These are phyloP conservation scores for Ovibos moschatus DNA, from an alignment of 2,113 vertebrate species.

Conservation along the genomic window DNA sequence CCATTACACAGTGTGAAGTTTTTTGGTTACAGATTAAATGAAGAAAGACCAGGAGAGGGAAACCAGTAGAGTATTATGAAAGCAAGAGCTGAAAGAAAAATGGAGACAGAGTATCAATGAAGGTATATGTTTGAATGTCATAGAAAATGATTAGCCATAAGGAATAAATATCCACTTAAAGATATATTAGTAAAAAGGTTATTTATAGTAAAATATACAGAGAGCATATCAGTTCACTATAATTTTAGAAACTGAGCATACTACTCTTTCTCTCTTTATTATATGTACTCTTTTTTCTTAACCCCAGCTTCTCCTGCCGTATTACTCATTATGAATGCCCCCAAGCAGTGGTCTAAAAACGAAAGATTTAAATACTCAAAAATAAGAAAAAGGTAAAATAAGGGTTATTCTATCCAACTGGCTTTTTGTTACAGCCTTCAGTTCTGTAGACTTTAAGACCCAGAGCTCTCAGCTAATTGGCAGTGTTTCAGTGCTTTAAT, in stretches of 20 bases:
- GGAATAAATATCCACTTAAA: conserved; percentile 5
- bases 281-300: background rate
- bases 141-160: conserved; percentile 5
- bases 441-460: background rate
- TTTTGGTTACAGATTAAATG: conserved; percentile 20
- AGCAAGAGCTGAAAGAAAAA: background rate
- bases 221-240: background rate
- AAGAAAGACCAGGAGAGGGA: background rate
- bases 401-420: background rate
- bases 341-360: background rate
- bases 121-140: background rate
- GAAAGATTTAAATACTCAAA: background rate
- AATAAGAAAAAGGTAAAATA: background rate
- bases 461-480: background rate
- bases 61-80: background rate
- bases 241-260: background rate
- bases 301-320: background rate
- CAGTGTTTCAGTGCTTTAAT: background rate
- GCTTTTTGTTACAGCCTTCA: background rate
- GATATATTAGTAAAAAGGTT: background rate
- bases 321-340: background rate
- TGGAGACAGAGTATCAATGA: background rate
- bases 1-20: background rate
- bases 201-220: background rate
- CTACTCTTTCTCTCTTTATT: background rate